Evolutionary conservation across 2,888 invertebrate genomes (phyloP).

Genomic region (Anorthoa munda): DNA sequence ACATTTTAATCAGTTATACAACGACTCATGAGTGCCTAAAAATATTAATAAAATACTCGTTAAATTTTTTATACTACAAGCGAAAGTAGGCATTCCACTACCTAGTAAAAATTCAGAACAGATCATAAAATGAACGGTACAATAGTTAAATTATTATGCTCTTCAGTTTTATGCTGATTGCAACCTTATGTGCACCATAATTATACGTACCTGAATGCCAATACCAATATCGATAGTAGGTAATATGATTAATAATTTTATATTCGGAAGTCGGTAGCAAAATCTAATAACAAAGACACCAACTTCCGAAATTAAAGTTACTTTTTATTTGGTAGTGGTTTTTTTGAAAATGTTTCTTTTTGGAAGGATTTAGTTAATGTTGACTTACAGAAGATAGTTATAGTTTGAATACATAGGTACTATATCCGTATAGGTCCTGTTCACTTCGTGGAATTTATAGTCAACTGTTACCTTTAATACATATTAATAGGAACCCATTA

Average conservation of each 20-base stretch:
- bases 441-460: background rate
- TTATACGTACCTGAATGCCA: background rate
- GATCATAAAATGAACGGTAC: background rate
- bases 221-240: background rate
- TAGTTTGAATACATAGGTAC: background rate
- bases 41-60: too few species aligned
- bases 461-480: background rate
- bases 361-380: background rate
- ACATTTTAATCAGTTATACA: background rate
- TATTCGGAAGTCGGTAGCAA: background rate
- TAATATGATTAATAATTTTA: too few species aligned
- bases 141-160: background rate
- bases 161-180: background rate
- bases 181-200: too few species aligned
- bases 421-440: background rate
- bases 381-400: background rate
- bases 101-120: background rate
- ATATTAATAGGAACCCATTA: slow-evolving; percentile 3
- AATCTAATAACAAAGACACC: background rate
- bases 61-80: background rate
- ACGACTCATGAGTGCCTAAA: background rate
- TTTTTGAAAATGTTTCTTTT: too few species aligned
- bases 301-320: background rate
- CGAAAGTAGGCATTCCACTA: background rate
- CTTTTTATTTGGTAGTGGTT: background rate